Evolutionary conservation across 2,888 invertebrate genomes (phyloP), one percentile per base, ranked within the genome.

Genomic region (Pandemis cinnamomeana): DNA sequence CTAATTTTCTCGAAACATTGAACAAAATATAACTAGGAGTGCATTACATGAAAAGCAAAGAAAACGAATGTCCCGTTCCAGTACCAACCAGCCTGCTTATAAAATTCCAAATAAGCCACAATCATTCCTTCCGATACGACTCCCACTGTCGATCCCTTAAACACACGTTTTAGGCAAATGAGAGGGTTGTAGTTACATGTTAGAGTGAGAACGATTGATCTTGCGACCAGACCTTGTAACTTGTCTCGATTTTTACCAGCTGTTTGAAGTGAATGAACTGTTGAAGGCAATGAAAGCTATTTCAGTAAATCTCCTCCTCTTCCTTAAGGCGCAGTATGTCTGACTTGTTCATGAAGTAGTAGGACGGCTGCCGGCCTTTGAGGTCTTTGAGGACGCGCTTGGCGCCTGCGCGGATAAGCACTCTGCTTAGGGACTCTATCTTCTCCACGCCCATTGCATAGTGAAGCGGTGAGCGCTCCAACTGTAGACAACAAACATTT

Each of bases 341-440:
- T 0, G 97, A 97, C 88, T 98, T 98, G 88, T 98, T 98, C 96
- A 98, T 97, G 87, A 97, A 98, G 90, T 98, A 98, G 90, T 98
- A 98, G 53, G 97, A 97, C 0, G 98, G 98, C 84, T 98, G 98
- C 62, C 98, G 95, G 72, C 98, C 98, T 91, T 97, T 97, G 84
- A 98, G 94, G 91, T 98, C 98, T 87, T 98, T 98, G 5, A 96
- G 94, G 0, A 97, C 96, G 75, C 98, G 95, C 86, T 97, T 97
- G 58, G 98, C 97, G 48, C 98, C 98, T 10, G 97, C 96, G 82
- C 97, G 95, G 70, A 98, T 97, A 44, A 98, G 94, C 69, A 98
- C 95, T 77, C 96, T 95, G 83, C 97, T 98, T 62, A 98, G 92
- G 10, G 96, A 95, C 88, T 98, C 98, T 73, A 98, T 97, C 79